Evolutionary conservation across 1,140 invertebrate genomes (phyloP), one percentile per base, ranked within the genome.

Genomic region (Eupristina koningsbergeri): DNA sequence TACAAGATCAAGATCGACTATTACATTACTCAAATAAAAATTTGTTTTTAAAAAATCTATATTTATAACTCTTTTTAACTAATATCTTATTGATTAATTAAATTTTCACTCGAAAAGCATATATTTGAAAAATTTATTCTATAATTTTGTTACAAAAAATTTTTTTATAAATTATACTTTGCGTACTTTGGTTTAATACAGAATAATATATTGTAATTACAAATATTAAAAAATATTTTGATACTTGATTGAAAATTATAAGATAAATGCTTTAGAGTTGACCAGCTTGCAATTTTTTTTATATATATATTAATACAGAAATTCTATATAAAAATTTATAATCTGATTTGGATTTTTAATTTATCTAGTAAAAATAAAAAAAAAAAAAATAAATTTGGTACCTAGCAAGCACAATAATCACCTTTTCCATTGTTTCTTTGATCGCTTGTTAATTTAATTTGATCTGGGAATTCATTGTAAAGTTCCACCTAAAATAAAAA

Each of bases 401-500:
- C 89, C 91, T 96, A 96, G 94, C 96, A 96, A 91, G 95, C 95
- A 93, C 96, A 96, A 89, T 95, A 95, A 91, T 97, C 96, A 86
- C 94, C 94, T 88, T 95, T 94, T 90, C 94, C 93, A 89, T 94
- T 95, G 84, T 94, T 91, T 88, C 93, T 91, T 88, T 93, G 92
- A 86, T 94, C 93, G 75, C 92, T 94, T 81, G 95, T 96, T 85
- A 97, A 93, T 90, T 96, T 98, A 90, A 99, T 98, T 93, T 98
- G 97, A 93, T 98, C 98, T 31, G 98, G 98, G 89, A 99, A 99
- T 92, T 99, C 98, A 93, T 98, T 98, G 93, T 98, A 98, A 50
- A 99, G 93, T 90, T 99, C 98, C 86, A 97, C 96, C 93, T 96
- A 94, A 29, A 77, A 85, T 74, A 74, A 47, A 71, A 1, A 22